Evolutionary conservation across 2,113 vertebrate species (phyloP).

Genomic region (Chlamydotis undulata): DNA sequence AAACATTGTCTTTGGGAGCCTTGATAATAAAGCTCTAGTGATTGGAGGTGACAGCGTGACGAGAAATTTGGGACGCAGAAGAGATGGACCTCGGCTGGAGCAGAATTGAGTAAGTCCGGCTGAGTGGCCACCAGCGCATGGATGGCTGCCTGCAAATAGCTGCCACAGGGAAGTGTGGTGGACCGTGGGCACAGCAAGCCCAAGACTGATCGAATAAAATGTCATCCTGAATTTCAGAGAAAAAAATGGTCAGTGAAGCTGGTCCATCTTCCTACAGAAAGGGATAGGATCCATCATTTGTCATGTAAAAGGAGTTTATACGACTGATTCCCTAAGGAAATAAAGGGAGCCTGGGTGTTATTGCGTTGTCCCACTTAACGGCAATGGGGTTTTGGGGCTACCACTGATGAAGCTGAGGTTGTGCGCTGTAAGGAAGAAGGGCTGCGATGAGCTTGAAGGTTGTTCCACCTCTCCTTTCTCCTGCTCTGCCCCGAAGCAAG

Average conservation of each 20-base stretch:
- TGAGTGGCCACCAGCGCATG: background rate
- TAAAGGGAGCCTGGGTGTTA: rapidly evolving
- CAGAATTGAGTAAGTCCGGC: background rate
- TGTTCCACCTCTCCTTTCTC: background rate
- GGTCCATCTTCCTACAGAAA: background rate
- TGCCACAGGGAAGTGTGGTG: background rate
- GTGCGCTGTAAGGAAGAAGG: background rate
- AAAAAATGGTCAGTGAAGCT: background rate
- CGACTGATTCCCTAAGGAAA: rapidly evolving
- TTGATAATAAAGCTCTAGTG: background rate
- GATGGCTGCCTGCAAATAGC: background rate
- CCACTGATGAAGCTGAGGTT: background rate
- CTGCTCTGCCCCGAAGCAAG: background rate
- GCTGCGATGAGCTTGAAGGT: background rate
- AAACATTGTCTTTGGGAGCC: background rate
- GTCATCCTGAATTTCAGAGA: background rate
- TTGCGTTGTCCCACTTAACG: rapidly evolving
- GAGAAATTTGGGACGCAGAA: background rate
- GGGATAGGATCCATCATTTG: background rate
- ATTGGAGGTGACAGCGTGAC: background rate
- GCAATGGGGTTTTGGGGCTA: background rate
- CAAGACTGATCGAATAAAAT: background rate
- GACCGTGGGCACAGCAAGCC: background rate
- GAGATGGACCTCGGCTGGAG: background rate
- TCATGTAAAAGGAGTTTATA: background rate